Evolutionary conservation across 2,797 vertebrate species (phyloP).

Genomic region (Linurgus olivaceus): DNA sequence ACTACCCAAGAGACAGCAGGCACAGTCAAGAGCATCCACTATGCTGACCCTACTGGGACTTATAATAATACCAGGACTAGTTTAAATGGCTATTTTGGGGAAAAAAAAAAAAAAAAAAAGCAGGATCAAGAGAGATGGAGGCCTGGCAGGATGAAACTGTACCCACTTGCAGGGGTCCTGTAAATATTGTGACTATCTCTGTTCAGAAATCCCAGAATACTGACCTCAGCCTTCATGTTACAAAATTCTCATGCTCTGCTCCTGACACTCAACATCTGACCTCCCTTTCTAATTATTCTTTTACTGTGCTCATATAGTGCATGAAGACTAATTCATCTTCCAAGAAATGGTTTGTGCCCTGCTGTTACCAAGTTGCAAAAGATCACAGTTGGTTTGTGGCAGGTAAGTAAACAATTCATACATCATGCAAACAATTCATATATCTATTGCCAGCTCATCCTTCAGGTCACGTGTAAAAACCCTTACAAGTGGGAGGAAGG

Average conservation of each 20-base stretch:
- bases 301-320: background rate
- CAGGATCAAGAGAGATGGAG: background rate
- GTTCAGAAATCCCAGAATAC: background rate
- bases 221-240: background rate
- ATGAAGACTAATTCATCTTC: background rate
- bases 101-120: background rate
- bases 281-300: background rate
- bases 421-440: background rate
- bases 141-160: background rate
- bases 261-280: background rate
- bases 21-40: background rate
- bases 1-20: background rate
- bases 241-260: background rate
- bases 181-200: background rate
- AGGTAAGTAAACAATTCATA: background rate
- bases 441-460: background rate
- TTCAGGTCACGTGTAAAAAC: background rate
- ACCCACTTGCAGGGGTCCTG: background rate
- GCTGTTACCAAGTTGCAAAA: background rate
- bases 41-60: background rate
- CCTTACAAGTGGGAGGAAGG: background rate
- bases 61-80: background rate
- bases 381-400: background rate
- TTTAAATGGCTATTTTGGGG: background rate
- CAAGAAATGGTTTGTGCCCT: background rate